Percentiles rank a stretch among this genome's conserved stretches.
These are phyloP conservation scores for Dorcus parallelipipedus DNA, from an alignment of 2,888 invertebrate species.

Conservation along the genomic window DNA sequence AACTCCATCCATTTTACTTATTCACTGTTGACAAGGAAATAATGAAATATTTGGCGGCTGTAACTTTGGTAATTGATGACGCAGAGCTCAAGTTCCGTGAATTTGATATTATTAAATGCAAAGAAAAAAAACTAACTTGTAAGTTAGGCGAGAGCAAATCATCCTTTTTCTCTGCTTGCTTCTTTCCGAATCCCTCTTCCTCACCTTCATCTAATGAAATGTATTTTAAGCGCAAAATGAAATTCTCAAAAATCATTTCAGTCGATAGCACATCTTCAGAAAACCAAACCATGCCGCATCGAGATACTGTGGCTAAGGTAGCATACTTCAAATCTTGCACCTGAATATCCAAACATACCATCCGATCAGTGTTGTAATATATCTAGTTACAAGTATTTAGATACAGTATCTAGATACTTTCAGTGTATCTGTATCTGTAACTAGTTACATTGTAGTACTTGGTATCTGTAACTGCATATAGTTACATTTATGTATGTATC, in stretches of 20 bases:
- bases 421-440: no score
- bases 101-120: background rate
- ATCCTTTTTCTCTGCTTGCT: slow-evolving; percentile 62
- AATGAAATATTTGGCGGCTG: no score
- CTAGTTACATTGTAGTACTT: no score
- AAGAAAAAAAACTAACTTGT: slow-evolving; percentile 51
- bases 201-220: slow-evolving; percentile 88
- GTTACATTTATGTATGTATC: no score
- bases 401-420: no score
- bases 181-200: slow-evolving; percentile 71
- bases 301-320: slow-evolving; percentile 96
- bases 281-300: slow-evolving; percentile 99
- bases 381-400: no score
- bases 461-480: no score
- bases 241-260: slow-evolving; percentile 99
- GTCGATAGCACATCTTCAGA: slow-evolving; percentile 97
- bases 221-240: slow-evolving; percentile 77
- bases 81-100: no score
- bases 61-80: no score
- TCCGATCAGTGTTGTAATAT: no score
- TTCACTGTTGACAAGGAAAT: no score
- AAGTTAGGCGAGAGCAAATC: slow-evolving; percentile 79
- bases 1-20: no score
- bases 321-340: slow-evolving; percentile 96
- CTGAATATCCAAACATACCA: slow-evolving; percentile 3